A percentile compares a stretch with the other conserved stretches of the same genome.
phyloP scores from a whole-genome alignment of 2,888 invertebrate genomes.

The Drosophila longiperda region DNA sequence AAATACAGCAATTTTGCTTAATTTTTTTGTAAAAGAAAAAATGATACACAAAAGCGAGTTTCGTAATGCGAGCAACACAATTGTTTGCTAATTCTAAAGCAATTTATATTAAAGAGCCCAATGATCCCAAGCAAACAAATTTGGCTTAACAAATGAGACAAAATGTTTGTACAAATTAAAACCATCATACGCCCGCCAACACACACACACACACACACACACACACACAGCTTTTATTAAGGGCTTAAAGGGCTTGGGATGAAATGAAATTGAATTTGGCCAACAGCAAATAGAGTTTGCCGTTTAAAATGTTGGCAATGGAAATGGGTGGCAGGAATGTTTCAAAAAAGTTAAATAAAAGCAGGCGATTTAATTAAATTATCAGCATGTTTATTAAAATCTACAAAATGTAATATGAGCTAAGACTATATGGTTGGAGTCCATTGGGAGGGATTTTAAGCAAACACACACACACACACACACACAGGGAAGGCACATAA shows the following conservation, averaged over 20 bases:
- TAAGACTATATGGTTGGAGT: constrained; percentile 19
- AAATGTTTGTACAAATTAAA: constrained; percentile 56
- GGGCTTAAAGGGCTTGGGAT: constrained; percentile 32
- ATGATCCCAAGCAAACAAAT: constrained; percentile 54
- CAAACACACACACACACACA: constrained; percentile 14
- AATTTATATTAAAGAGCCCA: constrained; percentile 31
- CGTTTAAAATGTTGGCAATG: constrained; percentile 16
- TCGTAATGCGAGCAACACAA: constrained; percentile 41
- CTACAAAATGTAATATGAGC: constrained; percentile 65
- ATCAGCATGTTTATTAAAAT: constrained; percentile 78
- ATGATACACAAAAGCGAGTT: background rate
- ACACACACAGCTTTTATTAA: constrained; percentile 22
- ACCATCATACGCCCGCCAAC: constrained; percentile 11
- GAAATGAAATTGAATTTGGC: constrained; percentile 73
- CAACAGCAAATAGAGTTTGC: constrained; percentile 63
- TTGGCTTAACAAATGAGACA: constrained; percentile 48
- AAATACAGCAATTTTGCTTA: background rate
- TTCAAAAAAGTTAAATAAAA: constrained; percentile 70
- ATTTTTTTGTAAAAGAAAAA: background rate
- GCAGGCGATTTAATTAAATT: constrained; percentile 77
- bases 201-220: constrained; percentile 9
- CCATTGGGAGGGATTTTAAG: constrained; percentile 73
- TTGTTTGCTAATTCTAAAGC: constrained; percentile 47
- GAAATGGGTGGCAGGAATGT: constrained; percentile 29
- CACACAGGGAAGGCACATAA: constrained; percentile 7